A percentile compares a stretch with the other conserved stretches of the same genome.
These are phyloP conservation scores for Syrrhaptes paradoxus DNA, from an alignment of 2,113 vertebrate genomes.

Conservation along the genomic window DNA sequence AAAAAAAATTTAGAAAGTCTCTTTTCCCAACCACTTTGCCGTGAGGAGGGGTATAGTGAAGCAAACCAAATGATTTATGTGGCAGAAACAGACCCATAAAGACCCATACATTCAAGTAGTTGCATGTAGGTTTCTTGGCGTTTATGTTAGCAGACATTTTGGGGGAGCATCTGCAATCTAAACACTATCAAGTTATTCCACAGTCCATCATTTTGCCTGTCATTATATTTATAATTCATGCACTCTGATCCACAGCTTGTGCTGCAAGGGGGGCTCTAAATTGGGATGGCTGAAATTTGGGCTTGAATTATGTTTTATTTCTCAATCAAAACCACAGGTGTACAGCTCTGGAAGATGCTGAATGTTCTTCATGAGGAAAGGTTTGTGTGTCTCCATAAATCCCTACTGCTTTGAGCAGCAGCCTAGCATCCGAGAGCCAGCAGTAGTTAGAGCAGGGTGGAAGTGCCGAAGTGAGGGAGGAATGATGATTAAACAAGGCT, in stretches of 20 bases:
- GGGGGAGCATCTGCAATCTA: constrained; percentile 42
- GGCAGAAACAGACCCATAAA: constrained; percentile 22
- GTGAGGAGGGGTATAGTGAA: background rate
- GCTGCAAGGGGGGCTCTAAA: background rate
- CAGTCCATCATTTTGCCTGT: constrained; percentile 34
- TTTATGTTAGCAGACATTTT: constrained; percentile 12
- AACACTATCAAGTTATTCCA: constrained; percentile 31
- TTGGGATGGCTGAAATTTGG: background rate
- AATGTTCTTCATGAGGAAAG: background rate
- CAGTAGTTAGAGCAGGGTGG: background rate
- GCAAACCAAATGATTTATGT: constrained; percentile 43
- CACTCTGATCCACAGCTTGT: background rate
- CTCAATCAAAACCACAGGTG: background rate
- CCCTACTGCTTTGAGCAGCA: accelerated
- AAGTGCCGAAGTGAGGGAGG: background rate
- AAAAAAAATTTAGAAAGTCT: background rate
- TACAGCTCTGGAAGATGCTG: background rate
- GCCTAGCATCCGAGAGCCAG: background rate
- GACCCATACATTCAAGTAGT: background rate
- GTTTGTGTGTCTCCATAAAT: background rate
- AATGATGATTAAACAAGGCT: background rate
- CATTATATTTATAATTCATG: background rate
- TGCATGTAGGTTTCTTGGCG: constrained; percentile 9
- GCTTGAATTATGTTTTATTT: background rate
- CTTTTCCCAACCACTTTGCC: constrained; percentile 34